phyloP scores from a whole-genome alignment of 2,888 invertebrate species.

The Drosophila putrida region DNA sequence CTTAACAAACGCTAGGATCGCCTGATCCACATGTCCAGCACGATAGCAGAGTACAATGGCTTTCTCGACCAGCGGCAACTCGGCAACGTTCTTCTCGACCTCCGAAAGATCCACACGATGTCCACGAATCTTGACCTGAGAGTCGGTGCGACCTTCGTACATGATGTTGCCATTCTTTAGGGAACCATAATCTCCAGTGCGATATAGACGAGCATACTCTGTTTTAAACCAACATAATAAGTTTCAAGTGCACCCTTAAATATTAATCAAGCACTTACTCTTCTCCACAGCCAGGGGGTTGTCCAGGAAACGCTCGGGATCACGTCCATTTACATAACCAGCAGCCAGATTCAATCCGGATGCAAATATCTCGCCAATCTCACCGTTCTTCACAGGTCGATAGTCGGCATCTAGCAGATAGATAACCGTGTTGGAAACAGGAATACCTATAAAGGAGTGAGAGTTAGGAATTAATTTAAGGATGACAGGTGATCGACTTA shows the following conservation, averaged over 20 bases:
- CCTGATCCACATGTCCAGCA: constrained; percentile 90
- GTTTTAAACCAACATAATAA: not conserved
- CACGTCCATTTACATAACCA: constrained; percentile 92
- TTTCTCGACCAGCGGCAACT: constrained; percentile 90
- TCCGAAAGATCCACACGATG: constrained; percentile 94
- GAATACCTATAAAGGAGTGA: constrained; percentile 87
- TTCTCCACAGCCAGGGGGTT: constrained; percentile 90
- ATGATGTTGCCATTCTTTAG: constrained; percentile 88
- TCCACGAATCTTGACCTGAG: constrained; percentile 94
- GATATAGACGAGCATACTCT: constrained; percentile 91
- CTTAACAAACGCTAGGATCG: constrained; percentile 90
- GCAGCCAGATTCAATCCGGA: constrained; percentile 92
- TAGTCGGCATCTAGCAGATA: constrained; percentile 92
- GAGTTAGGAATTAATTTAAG: not conserved
- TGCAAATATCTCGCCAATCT: constrained; percentile 93
- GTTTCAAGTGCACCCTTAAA: not conserved
- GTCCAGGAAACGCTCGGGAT: constrained; percentile 90
- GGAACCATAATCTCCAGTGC: constrained; percentile 94
- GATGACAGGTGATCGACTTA: constrained; percentile 83
- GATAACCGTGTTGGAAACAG: constrained; percentile 92
- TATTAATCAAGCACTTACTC: constrained; percentile 83
- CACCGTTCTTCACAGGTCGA: constrained; percentile 90
- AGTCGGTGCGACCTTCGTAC: constrained; percentile 94
- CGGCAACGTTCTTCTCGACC: constrained; percentile 90
- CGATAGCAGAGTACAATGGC: constrained; percentile 92